Conservation (phyloP, 1,140 invertebrate species). For the Euborellia annulipes region DNA sequence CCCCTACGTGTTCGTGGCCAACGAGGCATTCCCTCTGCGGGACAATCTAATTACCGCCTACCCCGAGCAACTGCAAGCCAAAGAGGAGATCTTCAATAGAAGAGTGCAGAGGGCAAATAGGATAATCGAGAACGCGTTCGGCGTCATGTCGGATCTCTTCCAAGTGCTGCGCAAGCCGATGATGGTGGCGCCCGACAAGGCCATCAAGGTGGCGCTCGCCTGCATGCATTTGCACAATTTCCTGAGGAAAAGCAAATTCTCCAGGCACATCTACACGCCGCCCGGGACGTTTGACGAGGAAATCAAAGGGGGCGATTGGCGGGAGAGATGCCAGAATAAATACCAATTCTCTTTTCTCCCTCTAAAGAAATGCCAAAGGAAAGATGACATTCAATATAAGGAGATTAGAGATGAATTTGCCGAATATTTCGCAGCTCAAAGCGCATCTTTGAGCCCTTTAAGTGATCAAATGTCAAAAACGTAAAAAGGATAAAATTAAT, state of each 20-base stretch:
- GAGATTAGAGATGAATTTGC: constrained; percentile 10
- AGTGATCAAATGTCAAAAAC: too few species aligned
- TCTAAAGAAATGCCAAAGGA: constrained; percentile 2
- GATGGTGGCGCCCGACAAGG: constrained; percentile 18
- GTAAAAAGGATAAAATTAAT: too few species aligned
- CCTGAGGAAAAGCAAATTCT: constrained; percentile 18
- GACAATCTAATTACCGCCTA: constrained; percentile 29
- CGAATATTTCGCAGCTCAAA: constrained; percentile 3
- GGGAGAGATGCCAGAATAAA: constrained; percentile 15
- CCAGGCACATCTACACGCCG: constrained; percentile 14
- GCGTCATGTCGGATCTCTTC: constrained; percentile 8
- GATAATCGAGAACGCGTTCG: constrained; percentile 14
- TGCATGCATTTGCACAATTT: constrained; percentile 23
- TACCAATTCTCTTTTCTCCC: not conserved
- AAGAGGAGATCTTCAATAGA: constrained; percentile 25
- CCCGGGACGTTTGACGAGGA: constrained; percentile 15
- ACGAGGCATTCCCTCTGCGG: constrained; percentile 32
- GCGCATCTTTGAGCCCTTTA: too few species aligned
- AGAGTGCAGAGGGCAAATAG: constrained; percentile 12
- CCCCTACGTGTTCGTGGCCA: constrained; percentile 28
- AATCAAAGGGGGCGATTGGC: constrained; percentile 9
- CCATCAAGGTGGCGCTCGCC: constrained; percentile 18
- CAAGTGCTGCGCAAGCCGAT: constrained; percentile 8
- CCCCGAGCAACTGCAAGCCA: constrained; percentile 15
- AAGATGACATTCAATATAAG: not conserved